Conservation (phyloP, 1,140 invertebrate species). For the Harpegnathos saltator region DNA sequence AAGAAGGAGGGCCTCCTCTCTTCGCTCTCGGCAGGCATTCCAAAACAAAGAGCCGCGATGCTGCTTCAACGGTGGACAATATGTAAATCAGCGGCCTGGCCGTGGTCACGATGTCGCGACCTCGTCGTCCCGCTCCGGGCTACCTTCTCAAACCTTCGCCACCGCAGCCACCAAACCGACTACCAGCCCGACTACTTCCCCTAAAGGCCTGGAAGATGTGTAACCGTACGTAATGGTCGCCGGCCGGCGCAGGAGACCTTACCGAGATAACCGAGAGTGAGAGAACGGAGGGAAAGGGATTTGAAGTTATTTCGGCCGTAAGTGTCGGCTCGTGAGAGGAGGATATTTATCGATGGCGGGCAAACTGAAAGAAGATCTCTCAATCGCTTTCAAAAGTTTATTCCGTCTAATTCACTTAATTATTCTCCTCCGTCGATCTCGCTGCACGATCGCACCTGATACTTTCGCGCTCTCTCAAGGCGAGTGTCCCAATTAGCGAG, state of each 20-base stretch:
- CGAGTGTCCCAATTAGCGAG: no score
- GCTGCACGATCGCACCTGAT: no score
- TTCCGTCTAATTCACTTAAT: no score
- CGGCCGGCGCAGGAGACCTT: conserved; percentile 5
- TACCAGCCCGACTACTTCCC: conserved; percentile 74
- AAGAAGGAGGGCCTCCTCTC: conserved; percentile 70
- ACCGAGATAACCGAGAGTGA: background rate
- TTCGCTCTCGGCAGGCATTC: conserved; percentile 82
- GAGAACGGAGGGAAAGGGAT: background rate
- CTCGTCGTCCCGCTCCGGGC: conserved; percentile 80
- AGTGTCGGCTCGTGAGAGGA: background rate
- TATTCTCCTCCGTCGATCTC: no score
- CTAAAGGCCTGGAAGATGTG: conserved; percentile 80
- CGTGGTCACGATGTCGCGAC: conserved; percentile 86
- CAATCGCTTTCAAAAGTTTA: no score
- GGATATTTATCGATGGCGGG: background rate
- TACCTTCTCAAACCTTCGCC: conserved; percentile 81
- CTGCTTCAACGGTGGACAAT: conserved; percentile 83
- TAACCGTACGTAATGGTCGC: conserved; percentile 78
- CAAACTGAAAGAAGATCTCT: no score
- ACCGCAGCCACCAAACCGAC: conserved; percentile 75
- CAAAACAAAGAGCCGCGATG: conserved; percentile 83
- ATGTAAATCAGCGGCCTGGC: conserved; percentile 85
- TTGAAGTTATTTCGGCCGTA: background rate
- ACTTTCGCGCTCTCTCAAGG: no score